Evolutionary conservation across 2,888 invertebrate genomes (phyloP).

Genomic region (Chromoteleia sp.): DNA sequence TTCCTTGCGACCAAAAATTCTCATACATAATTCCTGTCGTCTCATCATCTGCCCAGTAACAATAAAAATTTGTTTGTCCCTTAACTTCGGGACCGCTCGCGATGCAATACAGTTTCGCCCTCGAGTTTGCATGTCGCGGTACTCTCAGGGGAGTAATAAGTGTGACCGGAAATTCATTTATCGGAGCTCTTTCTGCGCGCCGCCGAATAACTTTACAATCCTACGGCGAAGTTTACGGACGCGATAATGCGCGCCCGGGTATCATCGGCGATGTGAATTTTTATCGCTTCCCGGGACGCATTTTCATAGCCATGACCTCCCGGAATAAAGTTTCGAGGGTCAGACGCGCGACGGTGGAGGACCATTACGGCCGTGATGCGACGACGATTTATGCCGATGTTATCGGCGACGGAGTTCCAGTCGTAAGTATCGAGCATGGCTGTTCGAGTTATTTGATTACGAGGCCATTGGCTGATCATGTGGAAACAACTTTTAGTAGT

Average conservation of each 20-base stretch:
- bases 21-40: no score
- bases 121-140: constrained; percentile 21
- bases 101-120: neutral
- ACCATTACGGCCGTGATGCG: constrained; percentile 50
- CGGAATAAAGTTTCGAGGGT: constrained; percentile 64
- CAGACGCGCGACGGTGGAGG: constrained; percentile 33
- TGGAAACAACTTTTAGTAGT: constrained; percentile 25
- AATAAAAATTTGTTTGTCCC: neutral
- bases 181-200: constrained; percentile 35
- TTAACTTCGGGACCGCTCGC: neutral
- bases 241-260: constrained; percentile 57
- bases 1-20: no score
- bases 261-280: constrained; percentile 66
- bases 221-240: constrained; percentile 54
- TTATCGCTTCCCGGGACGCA: constrained; percentile 61
- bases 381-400: constrained; percentile 61
- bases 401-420: constrained; percentile 31
- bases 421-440: constrained; percentile 46
- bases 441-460: constrained; percentile 54
- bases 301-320: constrained; percentile 54
- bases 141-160: constrained; percentile 44
- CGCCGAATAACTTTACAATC: constrained; percentile 62
- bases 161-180: constrained; percentile 65
- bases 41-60: no score
- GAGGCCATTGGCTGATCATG: constrained; percentile 28